Base-by-base conservation (phyloP, 2,797 vertebrate genomes). In the Cuculus canorus region DNA sequence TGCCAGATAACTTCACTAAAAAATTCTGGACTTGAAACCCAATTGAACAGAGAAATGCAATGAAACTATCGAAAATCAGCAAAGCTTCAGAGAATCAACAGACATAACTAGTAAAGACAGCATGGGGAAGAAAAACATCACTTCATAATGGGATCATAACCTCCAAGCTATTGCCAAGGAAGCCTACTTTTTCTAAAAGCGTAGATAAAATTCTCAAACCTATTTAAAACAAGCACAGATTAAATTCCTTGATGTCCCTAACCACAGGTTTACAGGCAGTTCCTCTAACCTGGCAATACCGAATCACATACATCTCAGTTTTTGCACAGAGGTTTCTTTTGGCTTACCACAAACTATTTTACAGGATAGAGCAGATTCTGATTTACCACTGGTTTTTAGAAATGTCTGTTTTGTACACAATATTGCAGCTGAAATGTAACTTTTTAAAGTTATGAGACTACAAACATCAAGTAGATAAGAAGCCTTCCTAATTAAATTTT, bases 381-480 rank as follows among this genome's bases (percentile, higher is more conserved):
- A 73, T 82, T 85, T 47, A 79, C 21, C 63, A 68, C 16, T 14
- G 13, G 25, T 86, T 80, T 61, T 52, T n/a, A 82, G 41, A 78
- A 84, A 64, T 41, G 27, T 33, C 37, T 93, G 35, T 35, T 82
- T 64, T 37, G 7, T 41, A 82, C 30, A 37, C n/a, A 60, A 13
- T 13, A 86, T 53, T 85, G 32, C 78, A 85, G 23, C 33, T 90
- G 71, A 89, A 86, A 90, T 5, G 22, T 7, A 90, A 57, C 17
- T 16, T 80, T 88, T 80, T 73, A 22, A 22, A 73, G 48, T 70
- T 75, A 9, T 68, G 92, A 64, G 53, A n/a, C 33, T 64, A 77
- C 57, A 61, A 73, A 60, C 88, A 95, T 53, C 17, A 84, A 82
- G 35, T 1, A 92, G 91, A n/a, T 92, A 96, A 91, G 59, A 92